phyloP scores from a whole-genome alignment of 2,113 vertebrate species.

The Halichoeres trimaculatus region DNA sequence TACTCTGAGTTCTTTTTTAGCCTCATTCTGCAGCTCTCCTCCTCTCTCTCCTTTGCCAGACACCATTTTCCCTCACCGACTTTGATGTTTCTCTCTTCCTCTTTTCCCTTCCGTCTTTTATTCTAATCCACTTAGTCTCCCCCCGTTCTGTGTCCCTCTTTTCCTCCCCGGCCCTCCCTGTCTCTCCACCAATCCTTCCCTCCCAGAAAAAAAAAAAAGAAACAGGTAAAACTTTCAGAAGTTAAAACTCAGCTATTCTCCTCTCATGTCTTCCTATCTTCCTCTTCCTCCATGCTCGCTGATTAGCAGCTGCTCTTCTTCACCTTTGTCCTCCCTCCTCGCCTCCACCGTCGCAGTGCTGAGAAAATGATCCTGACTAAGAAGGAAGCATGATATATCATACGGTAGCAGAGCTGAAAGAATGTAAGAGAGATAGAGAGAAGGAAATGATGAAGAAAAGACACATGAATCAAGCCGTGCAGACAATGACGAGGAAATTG shows the following conservation, averaged over 20 bases:
- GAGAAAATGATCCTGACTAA: constrained; percentile 31
- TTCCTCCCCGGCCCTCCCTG: constrained; percentile 32
- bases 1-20: constrained; percentile 48
- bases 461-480: constrained; percentile 25
- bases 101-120: constrained; percentile 63
- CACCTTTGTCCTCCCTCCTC: constrained; percentile 27
- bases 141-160: constrained; percentile 51
- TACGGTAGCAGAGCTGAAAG: constrained; percentile 14
- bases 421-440: neutral
- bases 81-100: constrained; percentile 71
- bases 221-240: constrained; percentile 55
- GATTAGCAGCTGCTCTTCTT: constrained; percentile 52
- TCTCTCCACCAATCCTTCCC: constrained; percentile 43
- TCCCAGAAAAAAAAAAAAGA: constrained; percentile 34
- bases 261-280: neutral
- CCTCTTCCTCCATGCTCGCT: constrained; percentile 16
- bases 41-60: constrained; percentile 36
- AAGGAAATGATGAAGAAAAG: neutral
- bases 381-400: constrained; percentile 23
- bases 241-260: constrained; percentile 33
- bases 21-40: constrained; percentile 32
- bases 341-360: neutral
- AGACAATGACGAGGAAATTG: constrained; percentile 12
- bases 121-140: constrained; percentile 74
- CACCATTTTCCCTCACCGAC: constrained; percentile 55